Conservation (phyloP, 2,888 invertebrate genomes). For the Blera fallax region DNA sequence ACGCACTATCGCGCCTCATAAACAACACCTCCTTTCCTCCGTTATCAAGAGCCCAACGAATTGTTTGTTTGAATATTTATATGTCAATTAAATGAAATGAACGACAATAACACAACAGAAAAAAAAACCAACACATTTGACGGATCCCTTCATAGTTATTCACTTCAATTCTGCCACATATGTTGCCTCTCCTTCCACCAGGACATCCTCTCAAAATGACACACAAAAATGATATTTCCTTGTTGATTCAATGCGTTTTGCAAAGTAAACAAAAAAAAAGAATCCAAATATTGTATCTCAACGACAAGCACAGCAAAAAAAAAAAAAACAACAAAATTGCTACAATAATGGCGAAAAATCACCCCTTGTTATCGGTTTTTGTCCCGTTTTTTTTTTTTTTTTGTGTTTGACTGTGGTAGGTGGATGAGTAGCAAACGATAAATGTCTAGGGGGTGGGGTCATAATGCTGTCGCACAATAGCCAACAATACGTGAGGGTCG, state of each 20-base stretch:
- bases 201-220: slow-evolving; percentile 31
- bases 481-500: slow-evolving; percentile 42
- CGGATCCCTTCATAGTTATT: slow-evolving; percentile 21
- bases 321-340: slow-evolving; percentile 76
- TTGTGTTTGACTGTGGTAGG: slow-evolving; percentile 34
- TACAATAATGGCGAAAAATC: slow-evolving; percentile 80
- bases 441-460: slow-evolving; percentile 61
- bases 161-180: slow-evolving; percentile 45
- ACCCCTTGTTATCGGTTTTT: slow-evolving; percentile 72
- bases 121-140: slow-evolving; percentile 45
- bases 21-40: not conserved
- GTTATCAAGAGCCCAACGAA: slow-evolving; percentile 17
- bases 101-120: slow-evolving; percentile 42
- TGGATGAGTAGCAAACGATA: slow-evolving; percentile 37
- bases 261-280: slow-evolving; percentile 74
- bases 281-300: slow-evolving; percentile 37
- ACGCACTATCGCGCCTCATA: slow-evolving; percentile 12
- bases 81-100: slow-evolving; percentile 57
- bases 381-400: too few relatives aligned
- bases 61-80: slow-evolving; percentile 42
- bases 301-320: slow-evolving; percentile 5
- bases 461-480: slow-evolving; percentile 62
- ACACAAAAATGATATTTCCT: slow-evolving; percentile 70
- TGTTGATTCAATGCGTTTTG: slow-evolving; percentile 73
- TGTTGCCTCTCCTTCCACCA: slow-evolving; percentile 28